A percentile compares a stretch with the other conserved stretches of the same genome.
phyloP scores from a whole-genome alignment of 2,888 invertebrate species.

The Nomada fabriciana region DNA sequence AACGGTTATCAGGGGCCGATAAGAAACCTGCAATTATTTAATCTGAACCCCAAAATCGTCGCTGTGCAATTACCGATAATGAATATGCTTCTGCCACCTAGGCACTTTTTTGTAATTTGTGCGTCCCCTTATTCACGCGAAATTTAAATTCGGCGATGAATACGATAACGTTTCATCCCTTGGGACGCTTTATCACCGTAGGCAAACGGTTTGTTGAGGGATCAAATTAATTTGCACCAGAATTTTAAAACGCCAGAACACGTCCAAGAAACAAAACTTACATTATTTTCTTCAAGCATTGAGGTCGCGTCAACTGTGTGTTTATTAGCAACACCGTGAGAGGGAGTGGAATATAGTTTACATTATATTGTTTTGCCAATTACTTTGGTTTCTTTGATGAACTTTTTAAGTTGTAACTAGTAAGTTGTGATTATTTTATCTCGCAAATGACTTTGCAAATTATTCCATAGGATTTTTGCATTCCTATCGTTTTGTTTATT shows the following conservation, averaged over 20 bases:
- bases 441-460: not conserved
- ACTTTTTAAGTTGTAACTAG: too few relatives aligned
- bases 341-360: too few relatives aligned
- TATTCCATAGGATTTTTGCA: not conserved
- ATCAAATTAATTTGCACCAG: not conserved
- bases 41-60: conserved; percentile 75
- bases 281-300: too few relatives aligned
- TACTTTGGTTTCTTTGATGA: too few relatives aligned
- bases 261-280: too few relatives aligned
- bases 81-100: conserved; percentile 60
- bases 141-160: not conserved
- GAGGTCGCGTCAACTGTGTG: too few relatives aligned
- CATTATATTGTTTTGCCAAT: too few relatives aligned
- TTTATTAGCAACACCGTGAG: too few relatives aligned
- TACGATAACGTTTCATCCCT: not conserved
- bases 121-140: conserved; percentile 48
- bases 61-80: conserved; percentile 75
- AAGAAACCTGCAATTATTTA: conserved; percentile 78
- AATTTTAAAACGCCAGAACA: too few relatives aligned
- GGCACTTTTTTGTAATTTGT: conserved; percentile 25
- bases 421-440: too few relatives aligned
- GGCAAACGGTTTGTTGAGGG: not conserved
- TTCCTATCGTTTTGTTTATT: not conserved
- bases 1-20: conserved; percentile 66
- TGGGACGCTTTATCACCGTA: not conserved